Evolutionary conservation across 2,113 vertebrate genomes (phyloP).

Genomic region (Amblyopsis rosae): DNA sequence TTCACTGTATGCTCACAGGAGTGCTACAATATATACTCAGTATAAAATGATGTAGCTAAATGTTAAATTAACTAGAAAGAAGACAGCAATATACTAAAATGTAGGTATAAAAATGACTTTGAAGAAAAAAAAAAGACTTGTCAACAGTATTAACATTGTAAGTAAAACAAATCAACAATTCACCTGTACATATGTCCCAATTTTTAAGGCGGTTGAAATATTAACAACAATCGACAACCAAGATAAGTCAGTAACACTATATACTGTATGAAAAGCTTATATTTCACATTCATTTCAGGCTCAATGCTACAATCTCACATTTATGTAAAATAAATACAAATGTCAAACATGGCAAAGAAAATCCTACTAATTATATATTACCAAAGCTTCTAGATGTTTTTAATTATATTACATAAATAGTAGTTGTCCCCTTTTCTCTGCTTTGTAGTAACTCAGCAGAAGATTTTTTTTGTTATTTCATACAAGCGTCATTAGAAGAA

Average conservation of each 20-base stretch:
- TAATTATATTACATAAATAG: not conserved
- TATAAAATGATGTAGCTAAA: conserved; percentile 80
- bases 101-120: conserved; percentile 67
- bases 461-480: not conserved
- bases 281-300: conserved; percentile 63
- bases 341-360: conserved; percentile 1
- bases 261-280: conserved; percentile 64
- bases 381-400: conserved; percentile 1
- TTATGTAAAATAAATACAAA: conserved; percentile 18
- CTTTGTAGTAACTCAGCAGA: not conserved
- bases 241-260: conserved; percentile 60
- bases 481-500: no score
- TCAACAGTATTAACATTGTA: conserved; percentile 74
- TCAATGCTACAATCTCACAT: conserved; percentile 58
- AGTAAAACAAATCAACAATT: conserved; percentile 70
- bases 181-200: conserved; percentile 71
- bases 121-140: conserved; percentile 63
- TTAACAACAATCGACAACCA: conserved; percentile 63
- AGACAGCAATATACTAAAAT: conserved; percentile 76
- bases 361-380: conserved; percentile 9
- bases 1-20: conserved; percentile 74
- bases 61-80: conserved; percentile 76
- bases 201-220: conserved; percentile 82
- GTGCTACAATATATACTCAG: conserved; percentile 81
- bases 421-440: not conserved